Conservation (phyloP, 2,113 vertebrate species). For the Hoplias malabaricus region DNA sequence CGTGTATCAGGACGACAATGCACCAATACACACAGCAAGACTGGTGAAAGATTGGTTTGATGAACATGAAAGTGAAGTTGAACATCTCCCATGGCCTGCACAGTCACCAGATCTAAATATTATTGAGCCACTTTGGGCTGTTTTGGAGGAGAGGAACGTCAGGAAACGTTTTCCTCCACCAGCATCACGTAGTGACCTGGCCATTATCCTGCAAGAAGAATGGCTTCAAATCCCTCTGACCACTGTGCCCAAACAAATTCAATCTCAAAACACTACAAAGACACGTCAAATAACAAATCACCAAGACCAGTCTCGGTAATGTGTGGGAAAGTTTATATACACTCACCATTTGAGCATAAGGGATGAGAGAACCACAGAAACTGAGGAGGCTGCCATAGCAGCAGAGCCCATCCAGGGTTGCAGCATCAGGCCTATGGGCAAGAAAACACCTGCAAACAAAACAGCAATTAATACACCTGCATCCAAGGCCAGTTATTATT, state of each 20-base stretch:
- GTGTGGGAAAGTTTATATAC: neutral
- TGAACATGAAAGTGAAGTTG: no score
- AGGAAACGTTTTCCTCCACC: no score
- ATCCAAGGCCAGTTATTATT: neutral
- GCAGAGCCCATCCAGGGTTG: constrained; percentile 98
- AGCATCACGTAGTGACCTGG: no score
- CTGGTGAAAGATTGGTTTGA: no score
- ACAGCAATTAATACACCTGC: neutral
- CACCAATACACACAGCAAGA: no score
- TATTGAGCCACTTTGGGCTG: no score
- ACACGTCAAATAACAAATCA: neutral
- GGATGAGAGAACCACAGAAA: constrained; percentile 94
- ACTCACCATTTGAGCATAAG: constrained; percentile 88
- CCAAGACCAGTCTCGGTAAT: neutral
- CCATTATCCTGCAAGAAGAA: no score
- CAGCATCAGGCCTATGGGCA: constrained; percentile 87
- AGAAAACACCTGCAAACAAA: constrained; percentile 81
- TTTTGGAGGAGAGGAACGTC: no score
- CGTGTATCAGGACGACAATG: no score
- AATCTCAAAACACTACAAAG: neutral
- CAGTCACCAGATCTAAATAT: no score
- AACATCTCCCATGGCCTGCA: no score
- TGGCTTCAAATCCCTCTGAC: no score
- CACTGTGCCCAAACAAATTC: neutral
- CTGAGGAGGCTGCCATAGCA: constrained; percentile 96